Evolutionary conservation across 2,113 vertebrate genomes (phyloP), one percentile per base, ranked within the genome.

Genomic region (Gobius niger): DNA sequence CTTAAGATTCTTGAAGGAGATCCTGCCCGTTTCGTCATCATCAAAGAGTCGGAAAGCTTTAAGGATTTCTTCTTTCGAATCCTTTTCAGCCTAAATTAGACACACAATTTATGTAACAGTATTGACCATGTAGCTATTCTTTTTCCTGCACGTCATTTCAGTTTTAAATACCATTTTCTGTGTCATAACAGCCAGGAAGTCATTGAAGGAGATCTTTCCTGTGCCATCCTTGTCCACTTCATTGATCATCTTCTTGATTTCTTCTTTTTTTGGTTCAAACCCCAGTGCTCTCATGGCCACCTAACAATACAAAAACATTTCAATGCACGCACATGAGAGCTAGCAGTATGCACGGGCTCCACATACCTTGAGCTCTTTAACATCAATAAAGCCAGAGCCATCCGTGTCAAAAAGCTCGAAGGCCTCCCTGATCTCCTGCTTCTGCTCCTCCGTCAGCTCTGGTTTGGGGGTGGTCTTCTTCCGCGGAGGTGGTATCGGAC

Each of bases 1-100:
- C 82, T 97, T 98, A 6, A 98, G 92, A 84, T 99, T 99, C 78
- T 90, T 93, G 85, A 97, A 96, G 0, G 97, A 98, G 87, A 99
- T 98, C 87, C 93, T 98, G 7, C 97, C 96, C 0, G 97, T 98
- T 78, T 96, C 94, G 2, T 98, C 96, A 0, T 98, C 95, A 7
- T 99, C 96, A 44, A 99, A 99, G 72, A 99, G 91, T 41, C 92
- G 88, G 88, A 99, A 99, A 0, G 96, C 97, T 88, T 97, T 98
- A 51, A 98, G 91, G 53, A 98, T 98, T 74, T 99, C 97, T 76
- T 98, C 96, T 70, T 95, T 96, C 44, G 94, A 95, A 84, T 98
- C 97, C 47, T 98, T 99, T 74, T 98, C 95, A n/a, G 94, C 94
- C 96, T 96, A 16, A 14, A 79, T 63, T 15, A 12, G n/a, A 60